These are phyloP conservation scores for Cavia porcellus DNA, from an alignment of 2,113 vertebrate genomes.

Conservation along the genomic window DNA sequence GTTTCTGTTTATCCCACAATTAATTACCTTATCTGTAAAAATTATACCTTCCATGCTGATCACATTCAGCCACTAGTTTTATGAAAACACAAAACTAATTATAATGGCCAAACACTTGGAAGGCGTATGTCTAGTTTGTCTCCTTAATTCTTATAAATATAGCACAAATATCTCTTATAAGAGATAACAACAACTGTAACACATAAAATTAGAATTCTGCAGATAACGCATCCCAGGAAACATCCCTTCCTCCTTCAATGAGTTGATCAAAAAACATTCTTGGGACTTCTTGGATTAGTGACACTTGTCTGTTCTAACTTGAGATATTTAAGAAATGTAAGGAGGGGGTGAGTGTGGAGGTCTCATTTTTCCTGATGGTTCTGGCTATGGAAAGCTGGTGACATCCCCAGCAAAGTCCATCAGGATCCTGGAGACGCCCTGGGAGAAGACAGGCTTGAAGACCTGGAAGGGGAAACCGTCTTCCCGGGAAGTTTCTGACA, in stretches of 20 bases:
- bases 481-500: background rate
- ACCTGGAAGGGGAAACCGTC: too few species aligned
- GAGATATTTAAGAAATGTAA: background rate
- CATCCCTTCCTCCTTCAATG: background rate
- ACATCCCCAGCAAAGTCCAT: background rate
- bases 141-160: constrained; percentile 43
- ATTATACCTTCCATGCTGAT: background rate
- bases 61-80: constrained; percentile 14
- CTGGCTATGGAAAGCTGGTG: background rate
- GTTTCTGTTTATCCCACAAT: constrained; percentile 52
- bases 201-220: background rate
- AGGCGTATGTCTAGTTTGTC: background rate
- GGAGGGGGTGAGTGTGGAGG: background rate
- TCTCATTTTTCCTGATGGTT: background rate
- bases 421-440: background rate
- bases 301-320: constrained; percentile 10
- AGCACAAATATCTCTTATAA: background rate
- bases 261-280: background rate
- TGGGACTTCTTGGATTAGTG: background rate
- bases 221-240: background rate
- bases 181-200: background rate
- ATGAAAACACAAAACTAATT: constrained; percentile 26
- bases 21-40: constrained; percentile 55
- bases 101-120: background rate
- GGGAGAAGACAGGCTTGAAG: background rate